Base-by-base conservation (phyloP, 2,113 vertebrate species). In the Beaufortia kweichowensis region DNA sequence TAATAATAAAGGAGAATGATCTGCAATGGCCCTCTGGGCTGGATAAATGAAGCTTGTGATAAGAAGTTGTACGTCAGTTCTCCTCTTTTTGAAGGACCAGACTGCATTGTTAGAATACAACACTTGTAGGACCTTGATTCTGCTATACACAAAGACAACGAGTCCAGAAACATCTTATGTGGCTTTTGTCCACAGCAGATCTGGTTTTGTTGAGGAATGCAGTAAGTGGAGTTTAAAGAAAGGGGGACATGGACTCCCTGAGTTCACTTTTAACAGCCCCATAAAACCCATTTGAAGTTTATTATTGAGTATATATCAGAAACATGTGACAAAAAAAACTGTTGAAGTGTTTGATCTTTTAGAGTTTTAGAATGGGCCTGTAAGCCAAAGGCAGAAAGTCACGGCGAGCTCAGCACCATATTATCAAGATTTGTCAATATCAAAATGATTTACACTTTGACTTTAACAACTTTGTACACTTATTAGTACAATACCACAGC, bases 31-130 rank as follows among this genome's bases (percentile, higher is more conserved):
- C 35, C 48, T 53, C 67, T 75, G 64, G 39, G 24, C 12, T 50
- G 69, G 74, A 74, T 59, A n/a, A 48, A 50, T 14, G 26, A 61
- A 72, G 53, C 60, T 63, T 43, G 12, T 81, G 73, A 62, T 63
- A 29, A 28, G 35, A 23, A 14, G 39, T 76, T 41, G 24, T 62
- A 43, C 28, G 56, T 55, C 55, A 65, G 14, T 21, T 12, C 17
- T 21, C 41, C 50, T 74, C 29, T 50, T 48, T 77, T 74, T 81
- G 26, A 69, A 71, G 29, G 55, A n/a, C 63, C 53, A 61, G 50
- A 35, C 72, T 43, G 19, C 11, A 12, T 17, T 33, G 17, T 33
- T 64, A 60, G 57, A 71, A 31, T 43, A 64, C 35, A 28, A 31
- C 33, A 56, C 10, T 43, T 33, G 50, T 53, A 67, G n/a, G 28